Conservation (phyloP, 2,888 invertebrate genomes). For the Lissocephala sabroskyi region DNA sequence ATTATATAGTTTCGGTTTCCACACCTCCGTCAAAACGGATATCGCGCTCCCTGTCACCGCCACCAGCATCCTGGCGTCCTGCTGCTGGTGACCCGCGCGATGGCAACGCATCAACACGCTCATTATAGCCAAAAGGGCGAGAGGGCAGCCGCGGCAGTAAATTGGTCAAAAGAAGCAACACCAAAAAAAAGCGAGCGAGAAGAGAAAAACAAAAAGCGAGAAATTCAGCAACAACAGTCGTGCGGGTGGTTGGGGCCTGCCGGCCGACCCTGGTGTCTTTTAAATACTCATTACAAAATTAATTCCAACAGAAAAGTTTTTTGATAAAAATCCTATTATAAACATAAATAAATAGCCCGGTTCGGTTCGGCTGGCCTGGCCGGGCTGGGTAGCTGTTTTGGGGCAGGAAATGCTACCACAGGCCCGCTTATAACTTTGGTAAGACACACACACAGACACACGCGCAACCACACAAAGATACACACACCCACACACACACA, state of each 20-base stretch:
- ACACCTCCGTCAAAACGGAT: slow-evolving; percentile 2
- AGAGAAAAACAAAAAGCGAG: no score
- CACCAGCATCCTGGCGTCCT: no score
- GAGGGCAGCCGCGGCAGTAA: slow-evolving; percentile 34
- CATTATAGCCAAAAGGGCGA: slow-evolving; percentile 48
- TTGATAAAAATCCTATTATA: slow-evolving; percentile 67
- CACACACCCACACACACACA: slow-evolving; percentile 5
- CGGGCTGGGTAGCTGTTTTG: no score
- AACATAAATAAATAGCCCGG: slow-evolving; percentile 63
- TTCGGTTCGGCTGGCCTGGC: no score
- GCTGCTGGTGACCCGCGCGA: no score
- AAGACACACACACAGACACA: background rate
- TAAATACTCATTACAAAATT: slow-evolving; percentile 62
- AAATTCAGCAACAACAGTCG: slow-evolving; percentile 8
- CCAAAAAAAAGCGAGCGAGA: slow-evolving; percentile 22
- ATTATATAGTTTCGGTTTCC: slow-evolving; percentile 53
- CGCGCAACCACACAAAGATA: slow-evolving; percentile 21
- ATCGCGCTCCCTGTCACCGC: background rate
- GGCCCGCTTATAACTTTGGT: slow-evolving; percentile 2
- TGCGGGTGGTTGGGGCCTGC: slow-evolving; percentile 22
- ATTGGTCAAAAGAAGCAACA: slow-evolving; percentile 36
- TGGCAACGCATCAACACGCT: slow-evolving; percentile 18
- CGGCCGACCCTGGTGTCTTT: slow-evolving; percentile 37
- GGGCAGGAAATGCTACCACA: background rate
- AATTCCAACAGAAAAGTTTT: slow-evolving; percentile 50